Base-by-base conservation (phyloP, 1,140 invertebrate genomes). In the Procambarus virginalis region DNA sequence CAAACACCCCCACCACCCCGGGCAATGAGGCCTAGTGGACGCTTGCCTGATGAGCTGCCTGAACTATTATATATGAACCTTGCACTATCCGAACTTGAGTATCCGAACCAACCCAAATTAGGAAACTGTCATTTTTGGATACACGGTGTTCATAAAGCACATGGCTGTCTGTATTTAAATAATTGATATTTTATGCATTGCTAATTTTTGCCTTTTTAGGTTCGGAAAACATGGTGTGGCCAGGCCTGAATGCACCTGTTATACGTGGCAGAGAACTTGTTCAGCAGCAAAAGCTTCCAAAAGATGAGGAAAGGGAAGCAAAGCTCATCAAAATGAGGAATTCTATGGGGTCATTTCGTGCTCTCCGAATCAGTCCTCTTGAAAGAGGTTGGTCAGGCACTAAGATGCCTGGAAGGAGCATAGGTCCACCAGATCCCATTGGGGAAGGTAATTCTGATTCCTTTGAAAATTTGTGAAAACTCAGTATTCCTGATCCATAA, bases 341-440 rank as follows among this genome's bases (percentile, higher is more conserved):
- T 93, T 94, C 95, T 84, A 96, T 96, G 95, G 95, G 95, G n/a
- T 94, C 93, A 84, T 95, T 95, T 86, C 94, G 94, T 85, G 93
- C 94, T 55, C 92, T 95, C 10, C 96, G 96, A 94, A 83, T 98
- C 3, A 95, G 95, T 92, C 96, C 98, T 3, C 95, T 98, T 76
- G 97, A 98, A 93, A 95, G 98, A 93, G 98, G 98, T 77, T 99
- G 97, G 97, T 96, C 96, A 6, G 97, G 98, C 77, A 94, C 94
- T 3, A 96, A 96, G 93, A 95, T 97, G 94, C 96, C 96, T 82
- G 98, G 98, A 0, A 95, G 96, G 83, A 98, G 96, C 93, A 95
- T 98, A 92, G 98, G 98, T 68, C 95, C 97, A 34, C 98, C 98
- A 34, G 97, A 98, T 94, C 95, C 97, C 77, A 94, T 98, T 92